Conservation (phyloP, 2,113 vertebrate genomes). For the Alosa alosa region DNA sequence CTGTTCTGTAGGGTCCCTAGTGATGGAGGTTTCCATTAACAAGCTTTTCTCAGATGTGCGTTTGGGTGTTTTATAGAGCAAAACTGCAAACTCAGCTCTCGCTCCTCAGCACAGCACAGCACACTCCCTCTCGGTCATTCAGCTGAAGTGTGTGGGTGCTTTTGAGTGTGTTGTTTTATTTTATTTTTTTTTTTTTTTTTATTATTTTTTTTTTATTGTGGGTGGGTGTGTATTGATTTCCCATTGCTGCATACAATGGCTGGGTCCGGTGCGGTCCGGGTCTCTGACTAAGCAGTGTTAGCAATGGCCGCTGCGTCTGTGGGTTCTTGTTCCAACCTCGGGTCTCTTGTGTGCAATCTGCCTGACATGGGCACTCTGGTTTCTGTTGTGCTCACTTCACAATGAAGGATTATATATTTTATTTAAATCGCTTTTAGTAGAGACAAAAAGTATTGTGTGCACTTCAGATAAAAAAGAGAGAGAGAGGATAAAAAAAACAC, state of each 20-base stretch:
- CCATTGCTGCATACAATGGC: slow-evolving; percentile 13
- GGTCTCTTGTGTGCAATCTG: slow-evolving; percentile 66
- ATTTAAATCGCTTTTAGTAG: slow-evolving; percentile 42
- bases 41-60: slow-evolving; percentile 9
- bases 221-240: slow-evolving; percentile 14
- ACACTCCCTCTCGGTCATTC: not conserved
- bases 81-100: slow-evolving; percentile 11
- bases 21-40: slow-evolving; percentile 8
- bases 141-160: slow-evolving; percentile 6
- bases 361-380: slow-evolving; percentile 59
- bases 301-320: slow-evolving; percentile 59
- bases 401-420: slow-evolving; percentile 65
- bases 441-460: slow-evolving; percentile 52
- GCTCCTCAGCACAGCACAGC: slow-evolving; percentile 40
- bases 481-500: slow-evolving; percentile 53
- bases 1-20: not conserved
- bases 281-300: slow-evolving; percentile 53
- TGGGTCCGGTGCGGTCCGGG: not conserved
- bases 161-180: not conserved
- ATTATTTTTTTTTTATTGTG: not conserved
- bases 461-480: slow-evolving; percentile 49
- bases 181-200: not conserved
- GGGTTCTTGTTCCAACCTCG: slow-evolving; percentile 84
- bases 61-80: slow-evolving; percentile 26
- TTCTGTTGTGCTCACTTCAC: slow-evolving; percentile 73